Conservation (phyloP, 1,140 invertebrate genomes). For the Sycophila sp. region DNA sequence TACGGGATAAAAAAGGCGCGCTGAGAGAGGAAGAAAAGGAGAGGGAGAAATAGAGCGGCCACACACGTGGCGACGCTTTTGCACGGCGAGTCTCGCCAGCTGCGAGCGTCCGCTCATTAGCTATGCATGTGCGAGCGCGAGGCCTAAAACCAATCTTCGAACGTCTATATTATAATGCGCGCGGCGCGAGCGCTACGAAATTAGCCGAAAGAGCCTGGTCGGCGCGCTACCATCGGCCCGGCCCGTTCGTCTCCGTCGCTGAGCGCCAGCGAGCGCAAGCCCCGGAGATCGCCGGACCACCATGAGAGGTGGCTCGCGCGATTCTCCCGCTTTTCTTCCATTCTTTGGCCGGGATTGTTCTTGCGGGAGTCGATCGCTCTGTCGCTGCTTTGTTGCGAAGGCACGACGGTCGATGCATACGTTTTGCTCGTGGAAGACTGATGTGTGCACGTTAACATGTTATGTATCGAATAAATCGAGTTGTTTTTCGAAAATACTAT, state of each 20-base stretch:
- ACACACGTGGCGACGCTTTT: slow-evolving; percentile 51
- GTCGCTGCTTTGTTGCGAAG: too few species aligned
- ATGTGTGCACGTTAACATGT: too few species aligned
- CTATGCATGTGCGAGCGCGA: slow-evolving; percentile 54
- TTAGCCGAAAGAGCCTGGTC: slow-evolving; percentile 36
- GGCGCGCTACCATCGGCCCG: background rate
- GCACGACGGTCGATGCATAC: too few species aligned
- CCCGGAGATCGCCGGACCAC: slow-evolving; percentile 53
- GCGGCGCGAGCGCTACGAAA: slow-evolving; percentile 28
- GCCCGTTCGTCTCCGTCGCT: slow-evolving; percentile 17
- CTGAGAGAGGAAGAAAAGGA: background rate
- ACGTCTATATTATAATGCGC: slow-evolving; percentile 65
- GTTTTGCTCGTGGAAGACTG: too few species aligned
- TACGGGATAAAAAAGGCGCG: background rate
- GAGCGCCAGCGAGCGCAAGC: too few species aligned
- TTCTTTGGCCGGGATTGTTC: too few species aligned
- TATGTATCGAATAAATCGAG: too few species aligned
- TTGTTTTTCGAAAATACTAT: too few species aligned
- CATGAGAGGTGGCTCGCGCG: slow-evolving; percentile 58
- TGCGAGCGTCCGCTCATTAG: slow-evolving; percentile 63
- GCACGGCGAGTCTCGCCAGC: slow-evolving; percentile 38
- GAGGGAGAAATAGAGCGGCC: slow-evolving; percentile 32
- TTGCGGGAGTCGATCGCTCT: too few species aligned
- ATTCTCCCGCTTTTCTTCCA: too few species aligned
- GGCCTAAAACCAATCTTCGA: slow-evolving; percentile 60